These are phyloP conservation scores for Aphelenchoides avenae DNA, from an alignment of 1,140 invertebrate genomes.

Conservation along the genomic window DNA sequence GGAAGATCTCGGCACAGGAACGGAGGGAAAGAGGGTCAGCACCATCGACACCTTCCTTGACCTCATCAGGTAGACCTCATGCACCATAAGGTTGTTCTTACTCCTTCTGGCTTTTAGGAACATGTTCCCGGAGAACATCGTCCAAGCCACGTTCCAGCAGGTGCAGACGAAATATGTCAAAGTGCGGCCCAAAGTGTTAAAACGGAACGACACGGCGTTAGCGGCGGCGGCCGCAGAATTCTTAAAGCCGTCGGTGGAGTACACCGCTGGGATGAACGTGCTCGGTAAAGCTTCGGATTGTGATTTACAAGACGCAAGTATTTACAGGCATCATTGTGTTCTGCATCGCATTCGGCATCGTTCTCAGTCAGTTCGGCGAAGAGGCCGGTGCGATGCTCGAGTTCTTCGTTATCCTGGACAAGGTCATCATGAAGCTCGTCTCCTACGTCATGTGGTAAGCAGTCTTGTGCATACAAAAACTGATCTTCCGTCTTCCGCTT, in stretches of 20 bases:
- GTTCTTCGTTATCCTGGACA: conserved; percentile 63
- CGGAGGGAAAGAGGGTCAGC: conserved; percentile 64
- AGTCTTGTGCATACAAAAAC: neutral
- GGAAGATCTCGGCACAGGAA: conserved; percentile 6
- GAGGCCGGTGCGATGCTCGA: conserved; percentile 61
- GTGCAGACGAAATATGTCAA: conserved; percentile 37
- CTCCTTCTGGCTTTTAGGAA: conserved; percentile 36
- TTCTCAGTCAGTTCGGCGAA: conserved; percentile 61
- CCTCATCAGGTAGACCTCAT: conserved; percentile 86
- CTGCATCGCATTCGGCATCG: conserved; percentile 63
- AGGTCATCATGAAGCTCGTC: conserved; percentile 66
- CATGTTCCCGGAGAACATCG: conserved; percentile 56
- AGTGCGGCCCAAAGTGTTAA: neutral
- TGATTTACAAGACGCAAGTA: conserved; percentile 7
- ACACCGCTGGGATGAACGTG: conserved; percentile 53
- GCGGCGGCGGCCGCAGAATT: conserved; percentile 3
- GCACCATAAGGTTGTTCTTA: conserved; percentile 21
- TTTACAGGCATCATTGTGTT: conserved; percentile 63
- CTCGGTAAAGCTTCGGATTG: conserved; percentile 46
- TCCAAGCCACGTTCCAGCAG: conserved; percentile 43
- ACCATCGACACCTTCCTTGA: conserved; percentile 86
- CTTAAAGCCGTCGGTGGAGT: conserved; percentile 3
- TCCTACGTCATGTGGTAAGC: conserved; percentile 77
- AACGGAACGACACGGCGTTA: neutral
- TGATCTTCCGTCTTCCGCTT: too few relatives aligned